Evolutionary conservation across 1,140 invertebrate species (phyloP).

Genomic region (Camponotus vicinus): DNA sequence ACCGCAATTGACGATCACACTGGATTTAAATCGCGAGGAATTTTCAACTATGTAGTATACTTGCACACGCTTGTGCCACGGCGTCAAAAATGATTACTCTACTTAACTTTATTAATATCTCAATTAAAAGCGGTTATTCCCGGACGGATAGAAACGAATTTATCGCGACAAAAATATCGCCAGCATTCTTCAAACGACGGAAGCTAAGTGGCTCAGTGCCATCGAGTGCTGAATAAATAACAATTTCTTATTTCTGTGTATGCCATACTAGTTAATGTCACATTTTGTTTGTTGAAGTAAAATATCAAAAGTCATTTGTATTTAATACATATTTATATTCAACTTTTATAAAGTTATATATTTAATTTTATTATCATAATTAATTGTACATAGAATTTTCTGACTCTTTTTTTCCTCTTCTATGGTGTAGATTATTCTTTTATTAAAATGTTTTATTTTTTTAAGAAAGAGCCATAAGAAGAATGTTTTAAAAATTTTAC

Average conservation of each 20-base stretch:
- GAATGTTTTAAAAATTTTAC: not conserved
- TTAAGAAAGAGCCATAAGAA: not conserved
- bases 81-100: not conserved
- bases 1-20: constrained; percentile 36
- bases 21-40: constrained; percentile 23
- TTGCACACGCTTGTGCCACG: not conserved
- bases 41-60: not conserved
- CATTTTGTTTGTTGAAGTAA: constrained; percentile 3
- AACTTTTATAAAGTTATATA: not conserved
- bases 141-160: not conserved
- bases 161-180: constrained; percentile 24
- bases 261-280: constrained; percentile 2
- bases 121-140: constrained; percentile 45
- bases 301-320: not conserved
- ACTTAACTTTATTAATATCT: constrained; percentile 60
- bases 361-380: no score
- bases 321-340: not conserved
- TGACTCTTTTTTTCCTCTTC: not conserved
- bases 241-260: constrained; percentile 25
- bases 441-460: not conserved
- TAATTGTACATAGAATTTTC: not conserved
- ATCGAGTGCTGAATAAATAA: not conserved
- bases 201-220: constrained; percentile 17
- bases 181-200: constrained; percentile 18
- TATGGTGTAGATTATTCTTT: not conserved